Evolutionary conservation across 2,113 vertebrate species (phyloP), one percentile per base, ranked within the genome.

Genomic region (Microtus montanus): DNA sequence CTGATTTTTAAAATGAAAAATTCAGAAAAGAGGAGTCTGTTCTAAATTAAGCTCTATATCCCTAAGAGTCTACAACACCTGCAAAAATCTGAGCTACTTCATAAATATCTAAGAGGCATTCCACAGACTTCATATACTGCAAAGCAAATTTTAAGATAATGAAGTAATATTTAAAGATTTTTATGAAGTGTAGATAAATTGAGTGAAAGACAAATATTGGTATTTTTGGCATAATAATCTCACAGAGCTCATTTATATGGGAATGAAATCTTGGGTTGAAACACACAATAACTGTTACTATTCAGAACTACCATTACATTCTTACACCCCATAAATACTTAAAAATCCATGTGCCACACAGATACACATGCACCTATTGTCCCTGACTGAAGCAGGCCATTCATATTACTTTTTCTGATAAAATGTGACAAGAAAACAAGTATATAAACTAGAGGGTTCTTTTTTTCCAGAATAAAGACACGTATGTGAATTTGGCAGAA

Each of bases 161-260:
- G 84, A 96, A 97, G 87, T 96, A 96, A 96, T 95, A 97, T 90
- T 97, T 96, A 95, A 97, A 61, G 49, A 94, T 93, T 97, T 97
- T 98, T 98, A 97, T 97, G 96, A 98, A 94, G 93, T 96, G 92
- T 14, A 97, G 97, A 96, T 97, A 97, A 97, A 96, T 10, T 85
- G 80, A 88, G 61, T 95, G 84, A 96, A 97, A 97, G 83, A 96
- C 54, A 95, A 96, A 96, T 58, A 95, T 28, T 92, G 73, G 80
- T 96, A 95, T 96, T 96, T 96, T 63, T 75, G 87, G 24, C 68
- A 94, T 92, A 96, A 93, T 92, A 96, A 96, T 97, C 90, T 94
- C 92, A 96, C 85, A 95, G 84, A 92, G 74, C 90, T 96, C 77
- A 33, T 96, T 87, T 92, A 15, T 96, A 96, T 73, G 83, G 89